Evolutionary conservation across 2,113 vertebrate genomes (phyloP).

Genomic region (Sylvicapra grimmia): DNA sequence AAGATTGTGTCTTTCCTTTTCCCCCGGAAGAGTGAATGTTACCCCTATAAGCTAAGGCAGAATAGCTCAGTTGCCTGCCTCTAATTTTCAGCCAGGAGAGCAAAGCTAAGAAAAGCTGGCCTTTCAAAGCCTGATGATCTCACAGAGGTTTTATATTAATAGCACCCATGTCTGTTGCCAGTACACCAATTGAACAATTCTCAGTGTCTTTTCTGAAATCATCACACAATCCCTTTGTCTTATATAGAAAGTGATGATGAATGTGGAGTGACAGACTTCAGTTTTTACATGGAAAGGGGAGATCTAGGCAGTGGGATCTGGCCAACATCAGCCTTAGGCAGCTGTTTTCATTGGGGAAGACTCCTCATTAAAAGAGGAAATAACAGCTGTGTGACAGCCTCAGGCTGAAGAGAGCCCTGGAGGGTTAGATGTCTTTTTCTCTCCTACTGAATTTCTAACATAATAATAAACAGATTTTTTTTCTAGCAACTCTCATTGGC

Average conservation of each 20-base stretch:
- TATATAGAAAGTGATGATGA: background rate
- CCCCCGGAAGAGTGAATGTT: conserved; percentile 26
- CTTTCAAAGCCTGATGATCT: background rate
- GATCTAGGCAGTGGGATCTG: background rate
- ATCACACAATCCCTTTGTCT: background rate
- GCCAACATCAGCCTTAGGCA: conserved; percentile 1
- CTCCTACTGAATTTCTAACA: conserved; percentile 76
- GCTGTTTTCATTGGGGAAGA: conserved; percentile 32
- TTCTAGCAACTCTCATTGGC: conserved; percentile 70
- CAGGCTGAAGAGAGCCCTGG: background rate
- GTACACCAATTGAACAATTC: background rate
- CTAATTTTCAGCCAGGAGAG: background rate
- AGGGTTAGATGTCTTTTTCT: conserved; percentile 22
- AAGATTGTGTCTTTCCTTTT: conserved; percentile 31
- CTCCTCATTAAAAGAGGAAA: conserved; percentile 2
- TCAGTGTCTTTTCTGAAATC: background rate
- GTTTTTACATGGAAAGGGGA: background rate
- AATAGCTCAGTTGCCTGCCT: background rate
- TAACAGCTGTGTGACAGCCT: conserved; percentile 14
- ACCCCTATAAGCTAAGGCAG: background rate
- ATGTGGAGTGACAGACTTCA: background rate
- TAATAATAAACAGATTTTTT: conserved; percentile 75
- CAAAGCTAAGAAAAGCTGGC: background rate
- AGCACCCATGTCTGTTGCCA: background rate
- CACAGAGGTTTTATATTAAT: background rate